Evolutionary conservation across 2,113 vertebrate genomes (phyloP).

Genomic region (Mustelus asterias): DNA sequence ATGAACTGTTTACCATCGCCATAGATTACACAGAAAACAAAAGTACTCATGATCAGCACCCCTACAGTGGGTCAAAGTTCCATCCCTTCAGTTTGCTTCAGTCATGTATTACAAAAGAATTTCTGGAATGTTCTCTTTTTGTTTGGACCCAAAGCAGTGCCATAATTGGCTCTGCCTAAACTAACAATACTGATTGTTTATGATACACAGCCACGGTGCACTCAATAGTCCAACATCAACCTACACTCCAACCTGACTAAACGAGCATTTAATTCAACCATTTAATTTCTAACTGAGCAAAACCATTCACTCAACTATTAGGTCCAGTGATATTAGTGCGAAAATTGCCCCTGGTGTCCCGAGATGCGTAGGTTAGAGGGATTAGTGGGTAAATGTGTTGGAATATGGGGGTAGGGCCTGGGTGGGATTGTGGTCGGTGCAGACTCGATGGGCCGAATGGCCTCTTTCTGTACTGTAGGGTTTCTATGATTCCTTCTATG

Average conservation of each 20-base stretch:
- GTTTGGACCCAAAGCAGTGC: background rate
- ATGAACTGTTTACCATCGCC: background rate
- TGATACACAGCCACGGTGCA: background rate
- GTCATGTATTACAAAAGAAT: background rate
- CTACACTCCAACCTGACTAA: background rate
- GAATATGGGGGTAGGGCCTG: too few relatives aligned
- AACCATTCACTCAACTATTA: background rate
- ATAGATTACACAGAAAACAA: background rate
- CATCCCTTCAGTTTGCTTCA: background rate
- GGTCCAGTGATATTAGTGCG: background rate
- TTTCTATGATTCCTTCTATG: too few relatives aligned
- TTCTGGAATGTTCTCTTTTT: background rate
- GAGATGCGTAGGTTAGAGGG: too few relatives aligned
- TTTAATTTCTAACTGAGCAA: background rate
- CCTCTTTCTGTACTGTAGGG: too few relatives aligned
- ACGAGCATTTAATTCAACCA: background rate
- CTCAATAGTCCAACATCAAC: background rate
- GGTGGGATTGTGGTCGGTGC: too few relatives aligned
- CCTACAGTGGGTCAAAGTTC: background rate
- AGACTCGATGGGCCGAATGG: too few relatives aligned
- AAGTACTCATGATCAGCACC: background rate
- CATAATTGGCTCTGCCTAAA: background rate
- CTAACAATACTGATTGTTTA: constrained; percentile 4
- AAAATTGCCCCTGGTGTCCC: too few relatives aligned
- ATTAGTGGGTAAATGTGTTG: too few relatives aligned